These are phyloP conservation scores for Drosophila atripex DNA, from an alignment of 2,888 invertebrate species.

Conservation along the genomic window DNA sequence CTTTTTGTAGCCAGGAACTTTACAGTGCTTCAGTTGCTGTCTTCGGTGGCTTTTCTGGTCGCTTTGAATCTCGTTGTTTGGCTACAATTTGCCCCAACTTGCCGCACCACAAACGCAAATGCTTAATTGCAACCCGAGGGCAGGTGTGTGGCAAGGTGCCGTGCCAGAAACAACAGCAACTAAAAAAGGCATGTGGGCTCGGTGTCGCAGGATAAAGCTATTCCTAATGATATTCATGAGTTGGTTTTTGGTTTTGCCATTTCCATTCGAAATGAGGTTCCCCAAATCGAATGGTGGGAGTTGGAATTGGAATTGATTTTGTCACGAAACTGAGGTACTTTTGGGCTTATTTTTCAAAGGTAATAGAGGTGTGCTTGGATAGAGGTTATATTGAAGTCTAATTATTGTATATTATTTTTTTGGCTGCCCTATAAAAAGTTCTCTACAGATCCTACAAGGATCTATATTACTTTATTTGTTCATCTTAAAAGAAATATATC, in stretches of 20 bases:
- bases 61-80: constrained; percentile 25
- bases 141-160: constrained; percentile 4
- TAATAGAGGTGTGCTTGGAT: background rate
- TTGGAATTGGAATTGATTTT: constrained; percentile 10
- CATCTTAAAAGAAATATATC: too few species aligned
- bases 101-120: constrained; percentile 23
- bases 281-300: background rate
- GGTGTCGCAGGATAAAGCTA: constrained; percentile 16
- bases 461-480: too few species aligned
- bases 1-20: background rate
- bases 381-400: background rate
- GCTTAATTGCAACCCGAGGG: constrained; percentile 47
- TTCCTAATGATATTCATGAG: constrained; percentile 50
- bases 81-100: constrained; percentile 9
- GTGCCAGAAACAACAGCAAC: constrained; percentile 6
- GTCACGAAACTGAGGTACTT: background rate
- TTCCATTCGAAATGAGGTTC: constrained; percentile 38
- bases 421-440: too few species aligned
- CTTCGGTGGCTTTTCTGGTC: constrained; percentile 28
- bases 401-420: too few species aligned
- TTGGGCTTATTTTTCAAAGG: background rate
- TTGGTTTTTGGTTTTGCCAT: constrained; percentile 20
- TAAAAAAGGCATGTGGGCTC: constrained; percentile 16
- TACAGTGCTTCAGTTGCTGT: constrained; percentile 16
- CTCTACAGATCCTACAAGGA: too few species aligned